phyloP scores from a whole-genome alignment of 2,113 vertebrate genomes.

The Ammospiza caudacuta region DNA sequence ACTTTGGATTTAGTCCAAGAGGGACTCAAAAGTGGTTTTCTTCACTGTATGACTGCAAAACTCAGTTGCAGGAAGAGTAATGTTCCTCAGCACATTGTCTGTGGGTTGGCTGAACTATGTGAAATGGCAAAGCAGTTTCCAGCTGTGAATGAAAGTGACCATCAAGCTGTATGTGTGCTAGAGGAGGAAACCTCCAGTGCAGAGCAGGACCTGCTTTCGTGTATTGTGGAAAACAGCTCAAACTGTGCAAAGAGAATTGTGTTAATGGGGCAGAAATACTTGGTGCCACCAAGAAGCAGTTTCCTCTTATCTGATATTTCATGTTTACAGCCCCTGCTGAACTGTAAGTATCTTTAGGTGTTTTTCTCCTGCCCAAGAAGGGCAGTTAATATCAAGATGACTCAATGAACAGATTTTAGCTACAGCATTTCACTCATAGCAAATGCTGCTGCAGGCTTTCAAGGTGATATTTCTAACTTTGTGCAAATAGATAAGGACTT shows the following conservation, averaged over 20 bases:
- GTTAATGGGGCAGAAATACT: slow-evolving; percentile 88
- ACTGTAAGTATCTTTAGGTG: slow-evolving; percentile 80
- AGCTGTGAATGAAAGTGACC: slow-evolving; percentile 54
- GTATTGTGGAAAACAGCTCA: slow-evolving; percentile 80
- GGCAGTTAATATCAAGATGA: not conserved
- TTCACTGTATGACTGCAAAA: slow-evolving; percentile 46
- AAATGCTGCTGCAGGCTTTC: not conserved
- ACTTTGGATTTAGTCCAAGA: slow-evolving; percentile 80
- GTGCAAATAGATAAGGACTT: not conserved
- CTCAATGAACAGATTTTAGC: not conserved
- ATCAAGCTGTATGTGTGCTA: slow-evolving; percentile 45
- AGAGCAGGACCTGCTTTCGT: slow-evolving; percentile 82
- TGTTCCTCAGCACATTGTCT: slow-evolving; percentile 46
- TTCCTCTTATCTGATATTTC: slow-evolving; percentile 95
- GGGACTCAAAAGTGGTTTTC: slow-evolving; percentile 77
- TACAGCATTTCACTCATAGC: not conserved
- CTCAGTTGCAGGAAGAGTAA: not conserved
- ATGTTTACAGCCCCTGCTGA: slow-evolving; percentile 83
- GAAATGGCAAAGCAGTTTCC: slow-evolving; percentile 89
- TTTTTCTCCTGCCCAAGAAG: not conserved
- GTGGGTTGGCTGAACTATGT: slow-evolving; percentile 85
- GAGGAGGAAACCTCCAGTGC: slow-evolving; percentile 41
- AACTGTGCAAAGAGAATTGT: slow-evolving; percentile 71
- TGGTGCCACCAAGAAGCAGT: slow-evolving; percentile 84
- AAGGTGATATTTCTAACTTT: not conserved